Evolutionary conservation across 2,888 invertebrate genomes (phyloP).

Genomic region (Rhimphoctona megacephalus): DNA sequence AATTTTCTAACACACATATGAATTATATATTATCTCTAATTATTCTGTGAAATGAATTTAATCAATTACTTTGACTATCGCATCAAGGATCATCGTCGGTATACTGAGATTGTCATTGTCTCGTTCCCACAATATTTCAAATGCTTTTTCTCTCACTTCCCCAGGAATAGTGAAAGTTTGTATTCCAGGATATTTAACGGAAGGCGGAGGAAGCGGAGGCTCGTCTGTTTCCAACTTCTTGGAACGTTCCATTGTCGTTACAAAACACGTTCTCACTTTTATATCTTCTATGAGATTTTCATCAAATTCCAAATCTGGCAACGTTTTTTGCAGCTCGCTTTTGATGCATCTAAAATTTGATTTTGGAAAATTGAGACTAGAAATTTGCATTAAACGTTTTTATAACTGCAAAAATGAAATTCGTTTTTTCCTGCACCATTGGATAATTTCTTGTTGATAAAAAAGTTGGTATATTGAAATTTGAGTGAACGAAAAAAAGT

Average conservation of each 20-base stretch:
- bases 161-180: slow-evolving; percentile 89
- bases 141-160: slow-evolving; percentile 91
- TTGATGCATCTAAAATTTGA: slow-evolving; percentile 74
- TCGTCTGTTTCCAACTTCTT: slow-evolving; percentile 85
- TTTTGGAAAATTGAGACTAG: background rate
- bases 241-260: slow-evolving; percentile 91
- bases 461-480: background rate
- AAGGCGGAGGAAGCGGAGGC: slow-evolving; percentile 86
- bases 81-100: slow-evolving; percentile 93
- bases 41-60: background rate
- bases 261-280: slow-evolving; percentile 94
- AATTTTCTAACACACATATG: background rate
- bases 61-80: slow-evolving; percentile 88
- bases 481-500: background rate
- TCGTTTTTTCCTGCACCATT: background rate
- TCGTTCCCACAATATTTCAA: slow-evolving; percentile 94
- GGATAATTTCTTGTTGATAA: background rate
- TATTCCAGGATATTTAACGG: slow-evolving; percentile 89
- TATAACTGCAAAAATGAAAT: background rate
- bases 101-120: slow-evolving; percentile 94
- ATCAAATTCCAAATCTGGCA: slow-evolving; percentile 77
- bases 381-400: background rate
- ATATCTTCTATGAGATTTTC: slow-evolving; percentile 87
- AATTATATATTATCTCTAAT: background rate
- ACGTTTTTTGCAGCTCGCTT: slow-evolving; percentile 72